These are phyloP conservation scores for Drosophila eugracilis DNA, from an alignment of 1,140 invertebrate species.

Conservation along the genomic window DNA sequence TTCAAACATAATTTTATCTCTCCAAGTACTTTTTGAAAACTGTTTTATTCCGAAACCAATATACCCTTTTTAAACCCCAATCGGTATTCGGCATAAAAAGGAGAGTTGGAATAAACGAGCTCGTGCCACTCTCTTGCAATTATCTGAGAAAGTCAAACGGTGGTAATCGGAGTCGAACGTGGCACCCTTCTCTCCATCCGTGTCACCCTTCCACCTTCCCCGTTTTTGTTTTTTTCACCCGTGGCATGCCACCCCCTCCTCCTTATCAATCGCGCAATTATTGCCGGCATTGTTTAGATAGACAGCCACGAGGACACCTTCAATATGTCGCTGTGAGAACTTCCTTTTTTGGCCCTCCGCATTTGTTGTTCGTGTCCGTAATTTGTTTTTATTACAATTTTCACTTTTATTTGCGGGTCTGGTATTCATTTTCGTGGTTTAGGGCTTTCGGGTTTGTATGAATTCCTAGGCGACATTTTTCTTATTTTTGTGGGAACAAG, in stretches of 20 bases:
- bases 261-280: conserved; percentile 79
- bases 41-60: neutral
- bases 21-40: too few relatives aligned
- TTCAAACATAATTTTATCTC: too few relatives aligned
- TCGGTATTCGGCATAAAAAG: conserved; percentile 9
- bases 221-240: conserved; percentile 23
- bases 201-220: conserved; percentile 35
- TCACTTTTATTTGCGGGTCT: conserved; percentile 51
- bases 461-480: conserved; percentile 42
- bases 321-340: conserved; percentile 67
- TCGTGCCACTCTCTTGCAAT: conserved; percentile 42
- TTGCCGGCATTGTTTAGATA: conserved; percentile 75
- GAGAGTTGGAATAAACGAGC: conserved; percentile 22
- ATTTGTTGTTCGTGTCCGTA: conserved; percentile 56
- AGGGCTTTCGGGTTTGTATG: conserved; percentile 35
- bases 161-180: conserved; percentile 70
- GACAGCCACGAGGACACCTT: conserved; percentile 61
- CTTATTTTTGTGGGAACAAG: conserved; percentile 43
- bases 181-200: conserved; percentile 13
- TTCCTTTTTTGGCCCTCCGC: conserved; percentile 21
- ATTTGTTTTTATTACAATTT: conserved; percentile 82
- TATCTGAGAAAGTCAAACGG: conserved; percentile 64
- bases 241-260: conserved; percentile 11
- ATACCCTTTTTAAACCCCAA: neutral
- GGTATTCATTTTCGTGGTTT: conserved; percentile 22